phyloP scores from a whole-genome alignment of 2,888 invertebrate genomes.

The Cryptus viduatorius region DNA sequence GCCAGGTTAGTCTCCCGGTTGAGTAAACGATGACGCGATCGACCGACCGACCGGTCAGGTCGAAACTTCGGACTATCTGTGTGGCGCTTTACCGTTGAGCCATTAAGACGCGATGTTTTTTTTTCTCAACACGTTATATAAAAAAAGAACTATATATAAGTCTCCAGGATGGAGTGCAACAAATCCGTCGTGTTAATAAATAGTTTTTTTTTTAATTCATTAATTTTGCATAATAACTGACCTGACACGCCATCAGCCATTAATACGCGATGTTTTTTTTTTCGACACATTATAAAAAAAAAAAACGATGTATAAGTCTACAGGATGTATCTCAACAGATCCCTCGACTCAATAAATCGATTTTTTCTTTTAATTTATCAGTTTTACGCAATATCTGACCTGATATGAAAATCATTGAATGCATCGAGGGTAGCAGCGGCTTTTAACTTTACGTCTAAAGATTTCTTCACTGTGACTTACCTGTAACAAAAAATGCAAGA shows the following conservation, averaged over 20 bases:
- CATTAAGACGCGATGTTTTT: background rate
- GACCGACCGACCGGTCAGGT: conserved; percentile 36
- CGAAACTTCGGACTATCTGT: conserved; percentile 36
- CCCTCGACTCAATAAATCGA: background rate
- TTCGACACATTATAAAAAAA: background rate
- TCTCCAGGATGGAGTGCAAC: background rate
- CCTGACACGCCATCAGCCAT: conserved; percentile 53
- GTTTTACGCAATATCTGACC: conserved; percentile 64
- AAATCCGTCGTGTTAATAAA: background rate
- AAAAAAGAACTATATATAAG: background rate
- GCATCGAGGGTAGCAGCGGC: conserved; percentile 60
- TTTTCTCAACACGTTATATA: no score
- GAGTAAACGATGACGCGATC: conserved; percentile 70
- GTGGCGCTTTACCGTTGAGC: conserved; percentile 41
- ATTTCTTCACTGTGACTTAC: conserved; percentile 74
- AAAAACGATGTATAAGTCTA: background rate
- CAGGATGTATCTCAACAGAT: background rate
- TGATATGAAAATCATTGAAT: conserved; percentile 68
- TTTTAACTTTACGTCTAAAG: conserved; percentile 42
- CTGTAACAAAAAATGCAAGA: conserved; percentile 72
- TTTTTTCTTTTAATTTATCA: background rate
- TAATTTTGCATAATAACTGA: conserved; percentile 57
- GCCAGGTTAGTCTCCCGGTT: conserved; percentile 67
- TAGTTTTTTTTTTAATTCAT: background rate
- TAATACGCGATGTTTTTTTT: background rate